Conservation (phyloP, 2,888 invertebrate species). For the Leptopilina syphax region DNA sequence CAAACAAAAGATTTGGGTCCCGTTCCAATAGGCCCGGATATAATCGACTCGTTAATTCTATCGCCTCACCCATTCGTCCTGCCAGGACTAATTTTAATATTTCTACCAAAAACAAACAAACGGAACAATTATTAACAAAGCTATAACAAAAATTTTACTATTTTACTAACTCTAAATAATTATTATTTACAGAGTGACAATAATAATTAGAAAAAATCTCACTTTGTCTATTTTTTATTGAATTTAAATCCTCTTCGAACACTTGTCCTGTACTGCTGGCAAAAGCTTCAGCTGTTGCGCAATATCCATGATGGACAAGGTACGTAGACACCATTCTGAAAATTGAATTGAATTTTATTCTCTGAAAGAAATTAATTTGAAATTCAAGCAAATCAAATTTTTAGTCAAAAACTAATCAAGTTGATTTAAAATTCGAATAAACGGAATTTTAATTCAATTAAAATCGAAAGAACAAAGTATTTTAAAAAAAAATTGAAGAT, state of each 20-base stretch:
- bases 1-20: conserved; percentile 94
- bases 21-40: conserved; percentile 96
- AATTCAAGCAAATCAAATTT: not conserved
- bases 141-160: too few relatives aligned
- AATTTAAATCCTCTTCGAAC: conserved; percentile 94
- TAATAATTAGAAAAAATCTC: conserved; percentile 57
- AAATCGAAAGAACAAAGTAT: too few relatives aligned
- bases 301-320: conserved; percentile 98
- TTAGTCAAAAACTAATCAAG: too few relatives aligned
- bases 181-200: too few relatives aligned
- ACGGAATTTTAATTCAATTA: too few relatives aligned
- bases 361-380: conserved; percentile 48
- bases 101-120: conserved; percentile 80
- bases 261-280: conserved; percentile 92
- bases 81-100: conserved; percentile 94
- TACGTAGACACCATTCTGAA: conserved; percentile 97
- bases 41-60: conserved; percentile 90
- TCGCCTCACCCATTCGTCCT: conserved; percentile 97
- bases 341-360: conserved; percentile 52
- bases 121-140: too few relatives aligned
- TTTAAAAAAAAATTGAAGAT: conserved; percentile 20
- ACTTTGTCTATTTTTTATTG: conserved; percentile 98
- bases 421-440: too few relatives aligned
- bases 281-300: conserved; percentile 97
- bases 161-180: too few relatives aligned